Evolutionary conservation across 2,113 vertebrate species (phyloP), one percentile per base, ranked within the genome.

Genomic region (Psilopsiagon aymara): DNA sequence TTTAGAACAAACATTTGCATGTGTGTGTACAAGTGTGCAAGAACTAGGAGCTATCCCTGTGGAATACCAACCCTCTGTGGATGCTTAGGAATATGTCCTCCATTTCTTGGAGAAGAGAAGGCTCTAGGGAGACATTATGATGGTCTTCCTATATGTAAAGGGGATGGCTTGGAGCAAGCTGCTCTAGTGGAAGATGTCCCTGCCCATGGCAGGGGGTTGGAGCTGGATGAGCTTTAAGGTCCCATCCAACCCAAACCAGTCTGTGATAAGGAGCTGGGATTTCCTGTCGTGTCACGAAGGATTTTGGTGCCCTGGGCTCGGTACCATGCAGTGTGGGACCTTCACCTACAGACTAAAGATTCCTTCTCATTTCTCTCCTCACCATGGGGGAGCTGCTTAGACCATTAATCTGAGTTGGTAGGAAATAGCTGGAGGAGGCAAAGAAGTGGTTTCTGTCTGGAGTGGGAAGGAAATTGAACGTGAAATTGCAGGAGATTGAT

Each of bases 251-350:
- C 33, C 57, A n/a, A 10, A 59, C 20, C 6, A 23, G 57, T 15
- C 57, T n/a, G 13, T 7, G 20, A 35, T n/a, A 59, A 15, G 33
- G 33, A n/a, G 33, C 10, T n/a, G 57, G 20, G 33, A 33, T 6
- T n/a, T 59, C 57, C 33, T 59, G 6, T 59, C 6, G 3, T 23
- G 21, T 23, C 20, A 23, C 33, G 10, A 3, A 10, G 7, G 27
- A 6, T 19, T n/a, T 52, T 14, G 23, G n/a, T 46, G 51, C 24
- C 4, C 15, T 8, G 60, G 37, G 19, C 37, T 92, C 24, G 2
- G 37, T 5, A 11, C 41, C 31, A 0, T 0, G 0, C 9, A 8
- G 14, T 5, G 0, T 10, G 52, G 43, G n/a, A 51, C 35, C 66
- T 31, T 12, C 5, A 15, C 24, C 70, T 55, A 11, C 47, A 4